phyloP scores from a whole-genome alignment of 1,140 invertebrate genomes.

The Pinna nobilis region DNA sequence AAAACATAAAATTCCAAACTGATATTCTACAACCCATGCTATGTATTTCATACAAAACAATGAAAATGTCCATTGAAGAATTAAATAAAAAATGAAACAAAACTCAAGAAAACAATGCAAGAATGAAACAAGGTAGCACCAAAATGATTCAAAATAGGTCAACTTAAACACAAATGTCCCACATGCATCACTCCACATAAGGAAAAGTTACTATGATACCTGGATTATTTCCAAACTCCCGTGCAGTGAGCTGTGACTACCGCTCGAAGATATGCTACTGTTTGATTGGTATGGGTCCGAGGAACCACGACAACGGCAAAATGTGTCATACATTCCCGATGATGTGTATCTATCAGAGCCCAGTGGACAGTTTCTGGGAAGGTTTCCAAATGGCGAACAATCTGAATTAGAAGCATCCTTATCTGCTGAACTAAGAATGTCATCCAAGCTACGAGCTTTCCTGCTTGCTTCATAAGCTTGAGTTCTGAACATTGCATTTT shows the following conservation, averaged over 20 bases:
- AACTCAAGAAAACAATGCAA: not conserved
- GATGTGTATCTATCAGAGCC: conserved; percentile 47
- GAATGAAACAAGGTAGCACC: conserved; percentile 15
- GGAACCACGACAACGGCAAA: conserved; percentile 55
- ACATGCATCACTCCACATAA: conserved; percentile 18
- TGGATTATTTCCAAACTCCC: conserved; percentile 72
- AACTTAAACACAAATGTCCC: not conserved
- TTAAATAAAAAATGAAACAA: not conserved
- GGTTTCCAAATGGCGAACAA: conserved; percentile 55
- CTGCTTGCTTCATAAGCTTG: conserved; percentile 63
- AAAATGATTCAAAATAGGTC: not conserved
- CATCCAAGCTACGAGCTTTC: conserved; percentile 72
- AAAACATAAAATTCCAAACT: not conserved
- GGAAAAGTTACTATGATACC: conserved; percentile 57
- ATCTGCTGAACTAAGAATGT: conserved; percentile 64
- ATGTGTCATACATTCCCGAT: conserved; percentile 47
- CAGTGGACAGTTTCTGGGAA: conserved; percentile 52
- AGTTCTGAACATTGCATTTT: conserved; percentile 67
- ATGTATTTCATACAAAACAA: too few relatives aligned
- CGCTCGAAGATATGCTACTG: conserved; percentile 70
- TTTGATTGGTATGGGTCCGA: conserved; percentile 70
- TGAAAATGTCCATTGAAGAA: too few relatives aligned
- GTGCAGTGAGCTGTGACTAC: conserved; percentile 71
- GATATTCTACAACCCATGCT: not conserved
- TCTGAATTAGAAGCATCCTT: conserved; percentile 35